Base-by-base conservation (phyloP, 2,797 vertebrate species). In the Notolabrus celidotus region DNA sequence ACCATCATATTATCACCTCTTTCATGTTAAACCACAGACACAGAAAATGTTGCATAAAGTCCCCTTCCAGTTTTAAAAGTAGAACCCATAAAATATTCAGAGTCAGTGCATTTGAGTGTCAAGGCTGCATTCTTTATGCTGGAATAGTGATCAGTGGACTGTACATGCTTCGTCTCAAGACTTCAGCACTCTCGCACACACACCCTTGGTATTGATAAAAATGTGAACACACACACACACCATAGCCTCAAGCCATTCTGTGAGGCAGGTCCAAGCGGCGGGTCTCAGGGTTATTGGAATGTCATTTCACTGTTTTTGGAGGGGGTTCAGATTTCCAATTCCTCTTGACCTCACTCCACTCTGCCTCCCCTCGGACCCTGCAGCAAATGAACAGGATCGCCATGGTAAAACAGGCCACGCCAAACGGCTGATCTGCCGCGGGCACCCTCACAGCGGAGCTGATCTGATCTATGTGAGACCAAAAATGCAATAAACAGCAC, bases 281-380 rank as follows among this genome's bases (percentile, higher is more conserved):
- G 66, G 66, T 91, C 79, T 78, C 72, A 64, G 82, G 84, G 78
- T 87, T 91, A 89, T 88, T 89, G 87, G 84, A 92, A 89, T 79
- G 88, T 79, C 84, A 84, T 90, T 84, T 88, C 69, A 68, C 63
- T 82, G 68, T 74, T 84, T 87, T 90, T 85, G 58, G 62, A 81
- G 75, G 42, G 68, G 70, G 77, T 89, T 91, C 83, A 85, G 61
- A 88, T 92, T 87, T 85, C 82, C 85, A 85, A 84, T 86, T 83
- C 77, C 67, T 78, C 82, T 79, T 83, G 89, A 90, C 83, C 85
- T 82, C 54, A 4, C 72, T 73, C 50, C 41, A 67, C 58, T 57
- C 54, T 53, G 52, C 64, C 56, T 79, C 57, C 82, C 84, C 65
- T 55, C 25, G 45, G 85, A 80, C 82, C 78, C 71, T 5, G 22